These are phyloP conservation scores for Caenorhabditis remanei DNA, from an alignment of 1,140 invertebrate species.

Conservation along the genomic window DNA sequence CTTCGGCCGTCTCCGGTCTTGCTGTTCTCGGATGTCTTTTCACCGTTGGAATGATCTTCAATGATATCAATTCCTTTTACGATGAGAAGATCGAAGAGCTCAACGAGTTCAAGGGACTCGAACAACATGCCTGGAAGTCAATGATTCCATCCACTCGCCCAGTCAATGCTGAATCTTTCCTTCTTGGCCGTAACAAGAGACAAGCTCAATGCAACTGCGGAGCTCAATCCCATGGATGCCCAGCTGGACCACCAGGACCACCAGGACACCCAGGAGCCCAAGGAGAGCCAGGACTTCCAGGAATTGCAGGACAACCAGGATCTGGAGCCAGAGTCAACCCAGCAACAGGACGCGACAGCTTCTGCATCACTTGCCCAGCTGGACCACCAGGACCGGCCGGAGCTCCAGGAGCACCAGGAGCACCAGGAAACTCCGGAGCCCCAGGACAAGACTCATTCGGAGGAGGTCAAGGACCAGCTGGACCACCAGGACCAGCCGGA, in stretches of 20 bases:
- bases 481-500: conserved; percentile 44
- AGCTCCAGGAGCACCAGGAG: conserved; percentile 39
- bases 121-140: conserved; percentile 25
- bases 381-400: conserved; percentile 58
- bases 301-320: conserved; percentile 49
- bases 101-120: conserved; percentile 61
- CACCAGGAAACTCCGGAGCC: conserved; percentile 4
- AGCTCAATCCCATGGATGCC: conserved; percentile 44
- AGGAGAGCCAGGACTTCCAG: conserved; percentile 43
- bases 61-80: conserved; percentile 64
- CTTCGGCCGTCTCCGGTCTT: conserved; percentile 58
- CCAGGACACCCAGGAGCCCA: conserved; percentile 55
- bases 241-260: conserved; percentile 58
- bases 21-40: conserved; percentile 63
- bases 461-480: conserved; percentile 46
- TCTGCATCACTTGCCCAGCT: conserved; percentile 57
- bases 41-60: conserved; percentile 63
- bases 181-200: conserved; percentile 55
- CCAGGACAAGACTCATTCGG: conserved; percentile 42
- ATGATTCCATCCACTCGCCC: conserved; percentile 50
- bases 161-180: conserved; percentile 16
- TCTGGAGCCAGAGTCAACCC: conserved; percentile 25
- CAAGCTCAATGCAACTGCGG: conserved; percentile 59
- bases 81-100: conserved; percentile 64
- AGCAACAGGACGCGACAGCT: background rate